Conservation (phyloP, 1,140 invertebrate genomes). For the Meloidogyne hapla region DNA sequence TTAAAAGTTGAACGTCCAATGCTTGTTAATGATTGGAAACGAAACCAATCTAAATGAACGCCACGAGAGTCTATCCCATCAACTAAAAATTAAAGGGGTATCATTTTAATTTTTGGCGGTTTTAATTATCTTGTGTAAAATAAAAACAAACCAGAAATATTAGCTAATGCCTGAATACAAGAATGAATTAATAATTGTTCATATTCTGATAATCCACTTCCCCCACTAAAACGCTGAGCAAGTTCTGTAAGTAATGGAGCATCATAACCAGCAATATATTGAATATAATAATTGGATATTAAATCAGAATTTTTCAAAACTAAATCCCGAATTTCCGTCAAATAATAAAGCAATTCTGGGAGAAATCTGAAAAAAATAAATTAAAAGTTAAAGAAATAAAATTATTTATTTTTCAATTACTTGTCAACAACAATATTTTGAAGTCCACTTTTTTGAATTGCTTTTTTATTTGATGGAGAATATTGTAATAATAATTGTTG, state of each 20-base stretch:
- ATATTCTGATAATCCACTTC: constrained; percentile 81
- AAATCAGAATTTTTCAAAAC: constrained; percentile 79
- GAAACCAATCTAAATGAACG: constrained; percentile 92
- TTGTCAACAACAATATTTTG: constrained; percentile 46
- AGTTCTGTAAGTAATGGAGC: constrained; percentile 82
- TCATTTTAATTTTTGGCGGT: too few species aligned
- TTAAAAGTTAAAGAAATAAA: constrained; percentile 8
- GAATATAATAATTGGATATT: constrained; percentile 94
- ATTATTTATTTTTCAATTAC: constrained; percentile 1
- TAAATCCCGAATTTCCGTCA: constrained; percentile 80
- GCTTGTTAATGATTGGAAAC: constrained; percentile 87
- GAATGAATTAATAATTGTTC: constrained; percentile 90
- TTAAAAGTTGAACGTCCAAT: constrained; percentile 78
- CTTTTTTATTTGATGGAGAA: constrained; percentile 70
- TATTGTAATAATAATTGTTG: constrained; percentile 68
- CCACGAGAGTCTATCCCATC: constrained; percentile 71
- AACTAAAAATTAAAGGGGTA: background rate
- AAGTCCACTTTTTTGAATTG: constrained; percentile 68
- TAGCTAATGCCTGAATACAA: constrained; percentile 83
- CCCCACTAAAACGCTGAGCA: constrained; percentile 76
- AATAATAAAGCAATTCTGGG: constrained; percentile 94
- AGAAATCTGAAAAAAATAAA: constrained; percentile 73
- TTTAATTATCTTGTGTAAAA: constrained; percentile 14
- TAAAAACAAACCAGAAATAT: constrained; percentile 66
- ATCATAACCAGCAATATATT: constrained; percentile 82